Evolutionary conservation across 2,888 invertebrate species (phyloP), one percentile per base, ranked within the genome.

Genomic region (Philopedon plagiatum): DNA sequence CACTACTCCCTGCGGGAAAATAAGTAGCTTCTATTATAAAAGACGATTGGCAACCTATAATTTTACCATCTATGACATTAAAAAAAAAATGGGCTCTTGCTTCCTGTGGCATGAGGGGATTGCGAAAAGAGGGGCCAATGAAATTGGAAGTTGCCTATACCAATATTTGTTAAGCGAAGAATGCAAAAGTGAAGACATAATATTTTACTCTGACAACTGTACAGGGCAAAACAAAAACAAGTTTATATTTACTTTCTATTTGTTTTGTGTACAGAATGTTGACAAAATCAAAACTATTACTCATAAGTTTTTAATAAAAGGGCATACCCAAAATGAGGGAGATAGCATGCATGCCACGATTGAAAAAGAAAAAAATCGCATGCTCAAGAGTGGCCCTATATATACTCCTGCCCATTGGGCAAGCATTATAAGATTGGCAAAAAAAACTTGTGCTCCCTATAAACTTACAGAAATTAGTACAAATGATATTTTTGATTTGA

Each of bases 301-400:
- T 4, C 77, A 77, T 62, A 78, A 79, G 57, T 80, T 77, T n/a
- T n/a, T n/a, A n/a, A n/a, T n/a, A n/a, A n/a, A n/a, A n/a, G n/a
- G 77, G 2, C 78, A 78, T 54, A 78, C 75, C 2, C 78, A 79
- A 66, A 80, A 79, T 68, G 77, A 80, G 49, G 79, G 78, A 7
- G 78, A 79, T 58, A 58, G 65, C 15, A 76, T 65, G 19, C 78
- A 80, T 61, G 77, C 79, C 11, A 46, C 76, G 2, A 79, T 80
- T 49, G 77, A 76, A 57, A 75, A 71, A 58, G 54, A 62, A 26
- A 71, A 77, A 13, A 77, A 71, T 39, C 72, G 46, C 65, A 49
- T 54, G 32, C 46, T 63, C 15, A 74, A 61, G 51, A 32, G 64
- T 7, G 72, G 65, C 2, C 69, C 65, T 9, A 71, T 74, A 19